These are phyloP conservation scores for Deilephila elpenor DNA, from an alignment of 2,888 invertebrate genomes.

Conservation along the genomic window DNA sequence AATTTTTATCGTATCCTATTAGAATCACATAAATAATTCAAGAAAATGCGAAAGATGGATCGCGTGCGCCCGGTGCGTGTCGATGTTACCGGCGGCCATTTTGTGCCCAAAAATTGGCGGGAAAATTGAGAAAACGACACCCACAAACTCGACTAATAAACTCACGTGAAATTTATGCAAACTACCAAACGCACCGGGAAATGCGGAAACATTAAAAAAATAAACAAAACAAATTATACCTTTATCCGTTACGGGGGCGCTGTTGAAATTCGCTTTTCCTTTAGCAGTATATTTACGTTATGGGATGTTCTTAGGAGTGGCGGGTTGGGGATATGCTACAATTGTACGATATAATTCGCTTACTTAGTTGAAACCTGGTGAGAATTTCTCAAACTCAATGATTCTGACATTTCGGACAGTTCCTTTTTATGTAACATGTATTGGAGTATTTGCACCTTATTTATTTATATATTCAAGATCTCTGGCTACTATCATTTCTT, in stretches of 20 bases:
- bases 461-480: too few species aligned
- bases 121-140: slow-evolving; percentile 80
- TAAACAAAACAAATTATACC: slow-evolving; percentile 53
- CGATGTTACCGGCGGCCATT: slow-evolving; percentile 66
- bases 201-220: slow-evolving; percentile 64
- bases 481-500: too few species aligned
- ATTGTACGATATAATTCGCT: not conserved
- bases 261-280: slow-evolving; percentile 6
- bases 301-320: not conserved
- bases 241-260: slow-evolving; percentile 4
- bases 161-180: slow-evolving; percentile 68
- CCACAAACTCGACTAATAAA: slow-evolving; percentile 52
- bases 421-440: too few species aligned
- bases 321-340: not conserved
- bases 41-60: slow-evolving; percentile 45
- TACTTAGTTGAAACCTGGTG: too few species aligned
- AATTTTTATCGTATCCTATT: slow-evolving; percentile 53
- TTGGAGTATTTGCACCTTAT: too few species aligned
- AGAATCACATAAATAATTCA: slow-evolving; percentile 61
- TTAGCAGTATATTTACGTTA: slow-evolving; percentile 6
- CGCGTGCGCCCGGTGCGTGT: slow-evolving; percentile 70
- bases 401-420: not conserved
- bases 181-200: slow-evolving; percentile 50
- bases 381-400: not conserved
- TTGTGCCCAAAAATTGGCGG: slow-evolving; percentile 78